These are phyloP conservation scores for Zoanthus gigantus DNA, from an alignment of 92 coral and sea anemone species.

Conservation along the genomic window DNA sequence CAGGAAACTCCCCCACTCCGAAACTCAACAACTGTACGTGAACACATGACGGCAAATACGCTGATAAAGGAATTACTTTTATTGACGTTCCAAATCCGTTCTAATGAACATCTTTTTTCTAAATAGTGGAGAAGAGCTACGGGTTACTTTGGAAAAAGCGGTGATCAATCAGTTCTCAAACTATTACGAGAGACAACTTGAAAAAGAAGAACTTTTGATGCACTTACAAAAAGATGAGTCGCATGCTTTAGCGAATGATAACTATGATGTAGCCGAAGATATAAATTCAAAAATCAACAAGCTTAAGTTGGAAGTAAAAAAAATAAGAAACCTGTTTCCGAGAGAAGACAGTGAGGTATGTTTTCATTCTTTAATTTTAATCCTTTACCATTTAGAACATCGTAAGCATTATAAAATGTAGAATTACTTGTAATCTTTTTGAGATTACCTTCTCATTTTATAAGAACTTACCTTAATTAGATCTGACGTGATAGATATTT, in stretches of 20 bases:
- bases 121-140: slow-evolving; percentile 58
- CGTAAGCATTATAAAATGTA: no score
- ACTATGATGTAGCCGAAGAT: slow-evolving; percentile 93
- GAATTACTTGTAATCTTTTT: no score
- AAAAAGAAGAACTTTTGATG: slow-evolving; percentile 67
- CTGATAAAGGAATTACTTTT: background rate
- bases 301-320: slow-evolving; percentile 60
- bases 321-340: slow-evolving; percentile 65
- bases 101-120: background rate
- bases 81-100: background rate
- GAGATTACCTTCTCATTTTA: no score
- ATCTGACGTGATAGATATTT: no score
- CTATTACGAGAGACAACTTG: slow-evolving; percentile 20
- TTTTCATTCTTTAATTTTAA: background rate
- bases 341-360: slow-evolving; percentile 76
- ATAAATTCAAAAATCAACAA: slow-evolving; percentile 77
- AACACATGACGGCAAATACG: background rate
- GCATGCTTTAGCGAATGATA: slow-evolving; percentile 82
- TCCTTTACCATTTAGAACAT: no score
- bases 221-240: slow-evolving; percentile 69
- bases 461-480: no score
- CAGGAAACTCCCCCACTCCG: background rate
- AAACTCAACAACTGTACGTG: background rate
- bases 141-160: slow-evolving; percentile 46
- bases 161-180: slow-evolving; percentile 61